A percentile compares a stretch with the other conserved stretches of the same genome.
phyloP scores from a whole-genome alignment of 2,113 vertebrate species.

The Xyliphius kryptos region DNA sequence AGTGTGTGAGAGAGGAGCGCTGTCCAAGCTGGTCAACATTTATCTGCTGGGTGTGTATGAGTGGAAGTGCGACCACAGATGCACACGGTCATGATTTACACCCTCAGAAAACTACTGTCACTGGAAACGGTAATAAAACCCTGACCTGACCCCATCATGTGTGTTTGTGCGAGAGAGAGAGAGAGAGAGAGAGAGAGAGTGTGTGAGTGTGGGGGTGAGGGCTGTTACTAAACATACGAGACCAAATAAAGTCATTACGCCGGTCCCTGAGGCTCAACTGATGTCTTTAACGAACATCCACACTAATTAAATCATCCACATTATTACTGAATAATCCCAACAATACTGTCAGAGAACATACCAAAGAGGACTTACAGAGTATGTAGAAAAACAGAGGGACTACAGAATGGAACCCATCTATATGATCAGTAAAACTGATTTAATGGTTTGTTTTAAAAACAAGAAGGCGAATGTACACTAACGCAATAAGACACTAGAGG shows the following conservation, averaged over 20 bases:
- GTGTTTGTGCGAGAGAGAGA: not conserved
- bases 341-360: too few relatives aligned
- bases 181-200: not conserved
- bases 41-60: slow-evolving; percentile 15
- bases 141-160: not conserved
- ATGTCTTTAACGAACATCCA: too few relatives aligned
- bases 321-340: too few relatives aligned
- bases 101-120: slow-evolving; percentile 6
- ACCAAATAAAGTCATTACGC: slow-evolving; percentile 40
- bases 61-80: slow-evolving; percentile 19
- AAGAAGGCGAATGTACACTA: too few relatives aligned
- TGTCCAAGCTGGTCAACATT: slow-evolving; percentile 19
- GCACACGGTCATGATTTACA: slow-evolving; percentile 23
- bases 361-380: too few relatives aligned
- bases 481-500: too few relatives aligned
- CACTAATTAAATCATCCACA: too few relatives aligned
- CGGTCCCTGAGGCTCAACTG: slow-evolving; percentile 16
- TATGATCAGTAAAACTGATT: too few relatives aligned
- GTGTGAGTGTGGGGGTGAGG: too few relatives aligned
- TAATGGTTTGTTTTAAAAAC: too few relatives aligned
- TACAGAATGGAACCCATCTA: too few relatives aligned
- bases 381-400: too few relatives aligned
- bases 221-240: slow-evolving; percentile 24
- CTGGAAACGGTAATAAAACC: slow-evolving; percentile 22
- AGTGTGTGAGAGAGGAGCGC: slow-evolving; percentile 5